These are phyloP conservation scores for Stenotaenia linearis DNA, from an alignment of 2,888 invertebrate species.

Conservation along the genomic window DNA sequence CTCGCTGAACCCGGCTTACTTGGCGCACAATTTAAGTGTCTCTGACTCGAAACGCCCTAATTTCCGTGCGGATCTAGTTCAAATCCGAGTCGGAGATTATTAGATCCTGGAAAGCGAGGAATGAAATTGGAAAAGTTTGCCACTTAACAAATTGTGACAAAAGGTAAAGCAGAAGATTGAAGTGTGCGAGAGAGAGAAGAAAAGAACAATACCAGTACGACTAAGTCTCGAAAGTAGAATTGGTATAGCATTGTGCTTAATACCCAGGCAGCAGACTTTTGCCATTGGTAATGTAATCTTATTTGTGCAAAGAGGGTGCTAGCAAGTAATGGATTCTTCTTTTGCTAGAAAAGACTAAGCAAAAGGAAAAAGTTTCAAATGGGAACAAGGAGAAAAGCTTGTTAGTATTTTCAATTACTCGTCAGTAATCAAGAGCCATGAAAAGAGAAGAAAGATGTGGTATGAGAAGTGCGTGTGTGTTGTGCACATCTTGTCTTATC, in stretches of 20 bases:
- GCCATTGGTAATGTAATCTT: slow-evolving; percentile 20
- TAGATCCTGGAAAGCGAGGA: neutral
- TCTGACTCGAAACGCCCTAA: neutral
- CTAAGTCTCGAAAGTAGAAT: neutral
- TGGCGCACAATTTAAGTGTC: neutral
- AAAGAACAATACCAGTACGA: neutral
- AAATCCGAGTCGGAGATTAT: slow-evolving; percentile 20
- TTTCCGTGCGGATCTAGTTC: slow-evolving; percentile 2
- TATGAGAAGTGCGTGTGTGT: neutral
- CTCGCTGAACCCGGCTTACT: neutral
- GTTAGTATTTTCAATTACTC: slow-evolving; percentile 26
- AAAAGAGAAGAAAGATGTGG: neutral
- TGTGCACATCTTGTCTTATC: slow-evolving; percentile 11
- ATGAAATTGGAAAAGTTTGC: slow-evolving; percentile 26
- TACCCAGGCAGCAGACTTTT: slow-evolving; percentile 21
- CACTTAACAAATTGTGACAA: slow-evolving; percentile 24
- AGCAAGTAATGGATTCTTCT: slow-evolving; percentile 24
- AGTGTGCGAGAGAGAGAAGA: neutral
- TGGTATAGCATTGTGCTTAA: slow-evolving; percentile 26
- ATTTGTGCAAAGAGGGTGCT: slow-evolving; percentile 26
- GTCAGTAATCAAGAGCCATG: slow-evolving; percentile 16
- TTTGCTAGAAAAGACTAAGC: slow-evolving; percentile 4
- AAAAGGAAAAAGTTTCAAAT: slow-evolving; percentile 13
- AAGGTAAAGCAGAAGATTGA: slow-evolving; percentile 7
- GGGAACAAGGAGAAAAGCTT: slow-evolving; percentile 24